Evolutionary conservation across 2,888 invertebrate species (phyloP).

Genomic region (Conus canariensis): DNA sequence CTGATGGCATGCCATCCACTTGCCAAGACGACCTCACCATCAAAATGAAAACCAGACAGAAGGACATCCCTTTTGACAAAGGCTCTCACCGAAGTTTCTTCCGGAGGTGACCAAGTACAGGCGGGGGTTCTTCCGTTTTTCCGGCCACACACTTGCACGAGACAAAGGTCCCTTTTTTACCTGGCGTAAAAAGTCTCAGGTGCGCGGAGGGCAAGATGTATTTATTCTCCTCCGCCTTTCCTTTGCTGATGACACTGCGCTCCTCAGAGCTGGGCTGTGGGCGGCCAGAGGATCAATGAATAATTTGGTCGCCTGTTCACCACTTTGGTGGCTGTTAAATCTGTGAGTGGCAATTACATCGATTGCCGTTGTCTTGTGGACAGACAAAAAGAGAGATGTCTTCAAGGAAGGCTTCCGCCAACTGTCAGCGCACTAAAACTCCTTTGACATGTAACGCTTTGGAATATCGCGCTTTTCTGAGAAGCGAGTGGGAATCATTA

Average conservation of each 20-base stretch:
- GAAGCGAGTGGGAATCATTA: too few relatives aligned
- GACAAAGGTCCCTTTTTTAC: not conserved
- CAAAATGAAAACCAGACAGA: too few relatives aligned
- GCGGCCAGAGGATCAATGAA: not conserved
- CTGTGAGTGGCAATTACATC: not conserved
- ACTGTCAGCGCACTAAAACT: too few relatives aligned
- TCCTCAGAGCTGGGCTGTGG: not conserved
- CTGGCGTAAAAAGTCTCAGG: conserved; percentile 20
- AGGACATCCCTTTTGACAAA: too few relatives aligned
- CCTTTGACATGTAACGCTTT: too few relatives aligned
- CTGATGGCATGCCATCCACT: too few relatives aligned
- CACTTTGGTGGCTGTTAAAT: conserved; percentile 17
- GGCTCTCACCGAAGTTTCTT: too few relatives aligned
- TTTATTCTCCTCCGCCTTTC: not conserved
- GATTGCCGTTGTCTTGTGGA: not conserved
- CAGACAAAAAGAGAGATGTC: not conserved
- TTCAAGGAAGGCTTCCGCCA: not conserved
- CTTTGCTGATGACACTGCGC: not conserved
- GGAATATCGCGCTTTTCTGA: too few relatives aligned
- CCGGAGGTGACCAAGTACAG: not conserved
- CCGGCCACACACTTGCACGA: too few relatives aligned
- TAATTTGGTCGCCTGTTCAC: not conserved
- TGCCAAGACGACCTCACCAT: too few relatives aligned
- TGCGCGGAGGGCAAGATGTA: not conserved
- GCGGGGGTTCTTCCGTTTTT: not conserved